A percentile compares a stretch with the other conserved stretches of the same genome.
These are phyloP conservation scores for Montipora cactus DNA, from an alignment of 64 coral and sea anemone species.

Conservation along the genomic window DNA sequence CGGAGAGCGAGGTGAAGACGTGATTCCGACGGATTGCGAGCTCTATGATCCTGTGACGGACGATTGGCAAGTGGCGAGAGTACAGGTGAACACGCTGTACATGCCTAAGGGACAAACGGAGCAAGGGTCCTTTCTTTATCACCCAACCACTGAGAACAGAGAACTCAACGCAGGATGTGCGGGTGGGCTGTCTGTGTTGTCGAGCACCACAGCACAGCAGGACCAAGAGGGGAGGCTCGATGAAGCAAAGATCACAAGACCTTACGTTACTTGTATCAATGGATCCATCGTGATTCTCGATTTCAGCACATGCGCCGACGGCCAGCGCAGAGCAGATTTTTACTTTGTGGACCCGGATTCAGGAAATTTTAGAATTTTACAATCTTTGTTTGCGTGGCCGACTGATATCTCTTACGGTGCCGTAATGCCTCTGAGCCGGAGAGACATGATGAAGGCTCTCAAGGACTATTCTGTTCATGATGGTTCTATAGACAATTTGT, in stretches of 20 bases:
- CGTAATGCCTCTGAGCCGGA: conserved; percentile 38
- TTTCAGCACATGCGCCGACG: conserved; percentile 45
- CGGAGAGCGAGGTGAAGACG: conserved; percentile 47
- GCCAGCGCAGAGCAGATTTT: conserved; percentile 41
- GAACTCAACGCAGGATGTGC: neutral
- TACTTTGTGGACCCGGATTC: conserved; percentile 25
- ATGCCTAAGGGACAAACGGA: conserved; percentile 6
- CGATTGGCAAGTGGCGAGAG: conserved; percentile 29
- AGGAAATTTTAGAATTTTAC: conserved; percentile 25
- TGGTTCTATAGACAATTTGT: neutral
- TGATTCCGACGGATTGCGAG: conserved; percentile 42
- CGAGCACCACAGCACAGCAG: neutral
- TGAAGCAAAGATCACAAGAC: conserved; percentile 37
- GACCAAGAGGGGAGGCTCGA: neutral
- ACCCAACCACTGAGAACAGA: neutral
- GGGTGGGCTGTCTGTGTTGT: neutral
- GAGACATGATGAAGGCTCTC: conserved; percentile 30
- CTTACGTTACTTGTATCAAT: conserved; percentile 48
- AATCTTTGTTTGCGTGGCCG: conserved; percentile 23
- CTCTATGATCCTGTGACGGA: conserved; percentile 31
- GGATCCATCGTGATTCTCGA: conserved; percentile 23
- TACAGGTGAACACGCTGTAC: conserved; percentile 27
- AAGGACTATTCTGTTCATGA: conserved; percentile 21
- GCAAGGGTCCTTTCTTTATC: conserved; percentile 24
- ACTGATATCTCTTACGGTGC: conserved; percentile 42